Evolutionary conservation across 2,797 vertebrate genomes (phyloP).

Genomic region (Sylvilagus floridanus): DNA sequence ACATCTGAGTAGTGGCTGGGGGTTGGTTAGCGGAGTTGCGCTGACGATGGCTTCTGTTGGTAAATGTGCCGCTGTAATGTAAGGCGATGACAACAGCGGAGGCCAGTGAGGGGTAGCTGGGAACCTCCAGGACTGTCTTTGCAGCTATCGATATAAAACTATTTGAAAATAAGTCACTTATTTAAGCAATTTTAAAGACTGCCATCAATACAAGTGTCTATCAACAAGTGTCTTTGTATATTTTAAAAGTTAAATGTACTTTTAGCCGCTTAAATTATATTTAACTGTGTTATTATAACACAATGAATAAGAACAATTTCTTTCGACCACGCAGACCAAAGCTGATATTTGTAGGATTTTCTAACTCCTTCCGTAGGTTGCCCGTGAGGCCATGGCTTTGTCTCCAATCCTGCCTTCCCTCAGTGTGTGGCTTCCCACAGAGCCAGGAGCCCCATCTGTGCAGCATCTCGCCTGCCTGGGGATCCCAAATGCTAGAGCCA

Average conservation of each 20-base stretch:
- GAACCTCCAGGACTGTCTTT: background rate
- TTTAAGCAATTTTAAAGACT: background rate
- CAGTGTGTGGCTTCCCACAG: background rate
- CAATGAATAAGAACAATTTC: background rate
- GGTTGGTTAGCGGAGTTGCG: background rate
- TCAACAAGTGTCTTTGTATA: background rate
- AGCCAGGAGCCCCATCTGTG: background rate
- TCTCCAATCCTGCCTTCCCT: background rate
- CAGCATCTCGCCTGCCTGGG: background rate
- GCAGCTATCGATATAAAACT: background rate
- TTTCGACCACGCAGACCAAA: background rate
- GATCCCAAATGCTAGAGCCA: background rate
- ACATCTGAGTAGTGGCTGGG: background rate
- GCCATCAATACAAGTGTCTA: constrained; percentile 10
- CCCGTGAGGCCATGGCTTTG: background rate
- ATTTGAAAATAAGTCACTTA: background rate
- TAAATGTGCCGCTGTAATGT: background rate
- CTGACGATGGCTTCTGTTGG: background rate
- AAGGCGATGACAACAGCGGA: background rate
- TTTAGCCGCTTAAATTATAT: constrained; percentile 12
- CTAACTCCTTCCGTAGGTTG: background rate
- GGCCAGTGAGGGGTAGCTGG: no score
- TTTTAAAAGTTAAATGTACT: background rate
- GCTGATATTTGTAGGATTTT: background rate
- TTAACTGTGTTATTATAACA: background rate